Evolutionary conservation across 2,113 vertebrate species (phyloP), one percentile per base, ranked within the genome.

Genomic region (Nicator chloris): DNA sequence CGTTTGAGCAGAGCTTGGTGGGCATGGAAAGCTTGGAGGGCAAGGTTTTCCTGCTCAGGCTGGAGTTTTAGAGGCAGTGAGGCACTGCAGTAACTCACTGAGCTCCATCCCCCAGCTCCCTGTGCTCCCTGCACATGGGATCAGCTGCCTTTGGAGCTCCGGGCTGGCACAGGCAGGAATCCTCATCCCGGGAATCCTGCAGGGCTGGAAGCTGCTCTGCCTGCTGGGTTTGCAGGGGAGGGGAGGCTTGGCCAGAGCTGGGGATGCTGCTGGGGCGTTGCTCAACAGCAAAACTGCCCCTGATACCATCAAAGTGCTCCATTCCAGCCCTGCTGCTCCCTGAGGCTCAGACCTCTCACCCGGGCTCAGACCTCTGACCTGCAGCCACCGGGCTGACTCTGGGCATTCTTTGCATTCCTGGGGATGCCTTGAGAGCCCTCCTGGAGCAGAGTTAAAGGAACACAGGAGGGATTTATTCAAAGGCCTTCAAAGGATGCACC

Each of bases 161-260:
- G 4, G 11, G 30, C 26, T 50, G 50, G 44, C 44, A 19, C 53
- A 31, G 30, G 53, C 53, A n/a, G 54, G 56, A 24, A 23, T 10
- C 30, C 83, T 21, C 1, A 8, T 11, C 70, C 49, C 5, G 4
- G 73, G 73, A 51, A 57, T 24, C 86, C 93, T 86, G 63, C 77
- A 83, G 72, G 77, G 91, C 56, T 94, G 57, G 42, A 49, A 49
- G 61, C 40, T 91, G 83, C 59, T 47, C 85, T 86, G 31, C 66
- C 80, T 63, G 42, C 72, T 70, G 86, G 96, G 95, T 97, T 97
- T 98, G 61, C 21, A 37, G 7, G 61, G 28, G 57, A 59, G n/a
- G 57, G 57, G n/a, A 54, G 53, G 57, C n/a, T 26, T 7, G 15
- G n/a, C 23, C 35, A 27, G 59, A 27, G 59, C 35, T 39, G 35